phyloP scores from a whole-genome alignment of 2,888 invertebrate genomes.

The Aphodius sticticus region DNA sequence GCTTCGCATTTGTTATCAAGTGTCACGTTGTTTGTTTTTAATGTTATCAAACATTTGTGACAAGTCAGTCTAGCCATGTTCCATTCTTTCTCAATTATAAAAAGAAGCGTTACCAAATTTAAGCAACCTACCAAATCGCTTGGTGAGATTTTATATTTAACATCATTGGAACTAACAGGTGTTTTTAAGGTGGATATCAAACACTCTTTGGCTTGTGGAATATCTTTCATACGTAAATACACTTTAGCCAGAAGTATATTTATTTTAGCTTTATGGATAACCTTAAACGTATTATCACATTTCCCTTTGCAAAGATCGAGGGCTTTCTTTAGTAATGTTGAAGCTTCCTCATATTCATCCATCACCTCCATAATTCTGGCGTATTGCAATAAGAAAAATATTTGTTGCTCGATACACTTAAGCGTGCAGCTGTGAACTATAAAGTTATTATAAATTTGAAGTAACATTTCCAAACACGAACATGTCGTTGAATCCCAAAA shows the following conservation, averaged over 20 bases:
- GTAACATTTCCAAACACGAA: conserved; percentile 49
- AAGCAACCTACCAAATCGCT: conserved; percentile 46
- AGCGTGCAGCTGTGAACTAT: conserved; percentile 45
- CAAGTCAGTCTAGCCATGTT: conserved; percentile 47
- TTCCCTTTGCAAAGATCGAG: conserved; percentile 43
- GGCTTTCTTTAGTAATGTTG: conserved; percentile 48
- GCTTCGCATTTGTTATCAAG: background rate
- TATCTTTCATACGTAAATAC: conserved; percentile 44
- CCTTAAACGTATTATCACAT: conserved; percentile 41
- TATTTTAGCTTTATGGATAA: conserved; percentile 45
- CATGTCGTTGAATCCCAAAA: conserved; percentile 48
- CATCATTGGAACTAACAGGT: conserved; percentile 40
- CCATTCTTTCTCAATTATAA: conserved; percentile 48
- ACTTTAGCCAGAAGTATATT: conserved; percentile 45
- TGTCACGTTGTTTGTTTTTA: background rate
- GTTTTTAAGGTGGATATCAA: conserved; percentile 47
- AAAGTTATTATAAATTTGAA: conserved; percentile 43
- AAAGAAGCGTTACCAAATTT: conserved; percentile 44
- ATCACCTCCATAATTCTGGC: conserved; percentile 51
- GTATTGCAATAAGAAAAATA: conserved; percentile 54
- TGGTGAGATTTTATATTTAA: conserved; percentile 27
- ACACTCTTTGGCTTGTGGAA: conserved; percentile 45
- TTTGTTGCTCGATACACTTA: conserved; percentile 45
- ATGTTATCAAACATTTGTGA: background rate
- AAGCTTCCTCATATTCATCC: conserved; percentile 51